A percentile compares a stretch with the other conserved stretches of the same genome.
phyloP scores from a whole-genome alignment of 2,888 invertebrate species.

The Volucella inflata region DNA sequence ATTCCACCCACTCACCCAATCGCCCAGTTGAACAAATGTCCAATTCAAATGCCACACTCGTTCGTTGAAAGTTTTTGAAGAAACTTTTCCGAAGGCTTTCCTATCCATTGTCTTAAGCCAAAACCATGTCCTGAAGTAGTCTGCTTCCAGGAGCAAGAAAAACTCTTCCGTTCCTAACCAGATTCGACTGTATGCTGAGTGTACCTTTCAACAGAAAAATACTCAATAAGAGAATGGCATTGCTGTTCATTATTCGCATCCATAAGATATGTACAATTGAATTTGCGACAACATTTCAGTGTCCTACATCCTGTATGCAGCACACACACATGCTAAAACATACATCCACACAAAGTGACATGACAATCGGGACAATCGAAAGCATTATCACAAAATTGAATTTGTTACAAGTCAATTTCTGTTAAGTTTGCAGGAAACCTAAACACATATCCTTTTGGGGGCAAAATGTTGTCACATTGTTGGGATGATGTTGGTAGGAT shows the following conservation, averaged over 20 bases:
- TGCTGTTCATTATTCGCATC: slow-evolving; percentile 21
- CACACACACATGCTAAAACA: background rate
- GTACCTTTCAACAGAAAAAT: slow-evolving; percentile 16
- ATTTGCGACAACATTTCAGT: slow-evolving; percentile 32
- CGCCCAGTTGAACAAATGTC: background rate
- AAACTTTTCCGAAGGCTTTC: background rate
- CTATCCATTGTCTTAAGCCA: slow-evolving; percentile 3
- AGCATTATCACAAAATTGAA: slow-evolving; percentile 65
- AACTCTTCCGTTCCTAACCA: background rate
- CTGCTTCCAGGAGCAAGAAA: background rate
- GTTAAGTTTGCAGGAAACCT: slow-evolving; percentile 44
- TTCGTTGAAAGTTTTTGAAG: background rate
- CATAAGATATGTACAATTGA: slow-evolving; percentile 47
- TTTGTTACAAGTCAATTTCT: slow-evolving; percentile 73
- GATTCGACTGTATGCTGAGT: background rate
- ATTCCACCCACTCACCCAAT: background rate
- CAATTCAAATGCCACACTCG: slow-evolving; percentile 16
- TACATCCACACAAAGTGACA: background rate
- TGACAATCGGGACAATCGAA: slow-evolving; percentile 50
- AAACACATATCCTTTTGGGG: slow-evolving; percentile 30
- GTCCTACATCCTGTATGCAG: background rate
- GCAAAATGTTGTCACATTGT: too few relatives aligned
- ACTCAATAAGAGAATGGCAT: background rate
- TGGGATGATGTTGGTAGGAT: too few relatives aligned
- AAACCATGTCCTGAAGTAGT: background rate